Base-by-base conservation (phyloP, 2,113 vertebrate species). In the Eidolon helvum region DNA sequence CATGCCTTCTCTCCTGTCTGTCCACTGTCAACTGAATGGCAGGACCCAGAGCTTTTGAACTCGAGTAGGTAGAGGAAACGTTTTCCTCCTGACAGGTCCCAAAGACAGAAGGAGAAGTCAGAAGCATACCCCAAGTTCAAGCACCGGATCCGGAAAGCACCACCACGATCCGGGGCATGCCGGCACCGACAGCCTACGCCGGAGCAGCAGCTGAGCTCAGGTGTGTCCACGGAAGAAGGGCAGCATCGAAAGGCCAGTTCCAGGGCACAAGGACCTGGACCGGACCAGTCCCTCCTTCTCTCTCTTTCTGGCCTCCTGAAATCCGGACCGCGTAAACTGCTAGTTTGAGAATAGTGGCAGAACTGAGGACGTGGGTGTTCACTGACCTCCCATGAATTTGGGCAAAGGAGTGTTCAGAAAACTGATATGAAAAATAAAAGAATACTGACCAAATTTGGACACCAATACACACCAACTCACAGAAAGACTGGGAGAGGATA, bases 61-160 rank as follows among this genome's bases (percentile, higher is more conserved):
- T 22, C 74, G 26, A 66, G 33, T 21, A 21, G 14, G 48, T 16
- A 80, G 43, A 61, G 33, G 45, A 38, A 53, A 84, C 28, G 35
- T 21, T 21, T 92, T 69, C 38, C 18, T 38, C 30, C 38, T 69
- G 50, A 59, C 53, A 43, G 14, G 1, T 61, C 26, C 50, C 57
- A 82, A 92, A 83, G 53, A 69, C 38, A 53, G 28, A 40, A 45
- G 18, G 24, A 63, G 30, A 16, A 50, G 40, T 82, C 40, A 57
- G 30, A 82, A 92, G 40, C 77, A 74, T 16, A 87, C 71, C 1
- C 78, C 40, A 83, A 83, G 40, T 57, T 93, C 35, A 88, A 33
- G 92, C 19, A 24, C 7, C 87, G 14, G 72, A 40, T 33, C 66
- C n/a, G 33, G 14, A 43, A 48, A 40, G 50, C 26, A 4, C 10